A percentile compares a stretch with the other conserved stretches of the same genome.
phyloP scores from a whole-genome alignment of 2,797 vertebrate genomes.

The Myripristis murdjan region DNA sequence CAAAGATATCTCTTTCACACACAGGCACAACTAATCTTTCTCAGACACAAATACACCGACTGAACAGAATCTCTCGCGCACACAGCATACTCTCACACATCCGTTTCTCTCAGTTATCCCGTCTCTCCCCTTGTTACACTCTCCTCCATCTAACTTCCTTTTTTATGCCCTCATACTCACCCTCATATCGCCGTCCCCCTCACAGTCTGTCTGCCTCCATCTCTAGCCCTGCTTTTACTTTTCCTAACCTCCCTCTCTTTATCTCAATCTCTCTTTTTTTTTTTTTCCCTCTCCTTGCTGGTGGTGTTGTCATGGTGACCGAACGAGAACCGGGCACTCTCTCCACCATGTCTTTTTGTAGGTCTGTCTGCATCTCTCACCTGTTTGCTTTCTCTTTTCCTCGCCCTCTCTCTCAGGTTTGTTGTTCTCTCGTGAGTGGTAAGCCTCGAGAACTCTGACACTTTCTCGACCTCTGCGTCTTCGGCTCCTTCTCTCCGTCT shows the following conservation, averaged over 20 bases:
- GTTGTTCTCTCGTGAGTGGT: too few species aligned
- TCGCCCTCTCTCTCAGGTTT: neutral
- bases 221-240: too few species aligned
- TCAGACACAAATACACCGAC: neutral
- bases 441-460: too few species aligned
- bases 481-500: neutral
- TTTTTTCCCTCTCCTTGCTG: conserved; percentile 27
- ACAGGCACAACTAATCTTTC: conserved; percentile 9
- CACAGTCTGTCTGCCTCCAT: too few species aligned
- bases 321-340: conserved; percentile 56
- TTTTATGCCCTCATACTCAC: neutral
- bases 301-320: conserved; percentile 75
- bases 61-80: neutral
- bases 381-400: conserved; percentile 6
- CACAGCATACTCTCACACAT: neutral
- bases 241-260: neutral
- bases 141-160: neutral
- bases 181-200: too few species aligned
- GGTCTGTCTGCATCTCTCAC: conserved; percentile 16
- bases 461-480: neutral
- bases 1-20: conserved; percentile 12
- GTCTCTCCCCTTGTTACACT: conserved; percentile 2
- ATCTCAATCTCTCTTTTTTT: neutral
- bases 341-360: conserved; percentile 19
- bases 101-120: neutral